Evolutionary conservation across 2,888 invertebrate genomes (phyloP).

Genomic region (Eupithecia exiguata): DNA sequence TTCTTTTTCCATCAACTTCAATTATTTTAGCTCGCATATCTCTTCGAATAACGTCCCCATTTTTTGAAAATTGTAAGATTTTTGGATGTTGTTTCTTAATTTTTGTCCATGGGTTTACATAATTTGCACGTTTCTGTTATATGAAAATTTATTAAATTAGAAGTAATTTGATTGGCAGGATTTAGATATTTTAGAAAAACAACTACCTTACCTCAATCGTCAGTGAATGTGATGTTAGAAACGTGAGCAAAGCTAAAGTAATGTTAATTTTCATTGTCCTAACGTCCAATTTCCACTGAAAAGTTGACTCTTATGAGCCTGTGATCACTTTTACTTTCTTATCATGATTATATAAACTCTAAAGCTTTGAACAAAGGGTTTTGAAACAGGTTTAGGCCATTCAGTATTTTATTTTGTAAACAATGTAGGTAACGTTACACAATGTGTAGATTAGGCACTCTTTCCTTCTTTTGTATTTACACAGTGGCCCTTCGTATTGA

Average conservation of each 20-base stretch:
- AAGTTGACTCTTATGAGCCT: not conserved
- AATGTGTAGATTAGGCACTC: conserved; percentile 54
- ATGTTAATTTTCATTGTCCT: not conserved
- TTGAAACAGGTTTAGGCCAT: conserved; percentile 41
- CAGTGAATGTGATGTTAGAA: conserved; percentile 2
- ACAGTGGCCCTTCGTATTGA: conserved; percentile 68
- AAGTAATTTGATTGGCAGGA: not conserved
- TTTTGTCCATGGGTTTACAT: conserved; percentile 63
- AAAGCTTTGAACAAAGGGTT: conserved; percentile 37
- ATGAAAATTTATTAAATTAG: not conserved
- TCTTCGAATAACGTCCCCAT: conserved; percentile 52
- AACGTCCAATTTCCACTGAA: conserved; percentile 7
- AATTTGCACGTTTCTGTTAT: conserved; percentile 50
- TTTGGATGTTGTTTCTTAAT: conserved; percentile 48
- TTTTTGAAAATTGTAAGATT: conserved; percentile 57
- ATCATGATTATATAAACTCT: conserved; percentile 45
- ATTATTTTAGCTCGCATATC: conserved; percentile 41
- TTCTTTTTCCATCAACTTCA: not conserved
- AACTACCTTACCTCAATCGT: not conserved
- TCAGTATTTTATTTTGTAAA: conserved; percentile 61
- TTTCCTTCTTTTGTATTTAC: conserved; percentile 60
- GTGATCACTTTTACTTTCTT: conserved; percentile 28
- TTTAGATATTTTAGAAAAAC: not conserved
- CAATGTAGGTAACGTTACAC: conserved; percentile 41
- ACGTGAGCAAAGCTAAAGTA: not conserved